phyloP scores from a whole-genome alignment of 2,888 invertebrate genomes.

The Heteropelma amictum region DNA sequence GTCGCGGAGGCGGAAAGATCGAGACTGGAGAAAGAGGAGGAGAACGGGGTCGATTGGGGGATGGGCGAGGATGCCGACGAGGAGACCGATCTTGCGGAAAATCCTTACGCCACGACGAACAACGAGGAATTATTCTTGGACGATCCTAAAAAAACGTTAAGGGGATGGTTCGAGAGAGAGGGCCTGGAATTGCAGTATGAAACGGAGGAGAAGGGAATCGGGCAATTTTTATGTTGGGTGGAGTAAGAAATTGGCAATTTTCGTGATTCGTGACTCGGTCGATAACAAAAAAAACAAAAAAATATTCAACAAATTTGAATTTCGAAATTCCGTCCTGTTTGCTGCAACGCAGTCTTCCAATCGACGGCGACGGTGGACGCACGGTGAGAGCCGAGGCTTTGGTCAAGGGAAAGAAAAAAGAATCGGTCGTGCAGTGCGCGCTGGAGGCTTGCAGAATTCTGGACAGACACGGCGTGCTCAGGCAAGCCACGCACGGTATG shows the following conservation, averaged over 20 bases:
- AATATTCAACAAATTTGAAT: too few relatives aligned
- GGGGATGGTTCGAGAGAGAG: conserved; percentile 97
- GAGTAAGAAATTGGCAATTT: conserved; percentile 75
- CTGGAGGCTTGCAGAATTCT: conserved; percentile 95
- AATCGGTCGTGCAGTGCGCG: conserved; percentile 95
- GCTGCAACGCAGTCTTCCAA: conserved; percentile 83
- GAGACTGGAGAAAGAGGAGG: conserved; percentile 80
- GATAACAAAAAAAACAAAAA: too few relatives aligned
- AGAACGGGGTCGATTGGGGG: conserved; percentile 94
- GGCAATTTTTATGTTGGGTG: conserved; percentile 90
- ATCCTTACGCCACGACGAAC: conserved; percentile 88
- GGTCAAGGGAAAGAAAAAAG: conserved; percentile 95
- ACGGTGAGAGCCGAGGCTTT: conserved; percentile 90
- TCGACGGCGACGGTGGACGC: conserved; percentile 88
- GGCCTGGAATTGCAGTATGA: conserved; percentile 91
- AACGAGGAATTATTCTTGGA: conserved; percentile 95
- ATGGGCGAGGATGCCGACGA: conserved; percentile 96
- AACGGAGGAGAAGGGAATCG: conserved; percentile 90
- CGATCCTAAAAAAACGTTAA: conserved; percentile 96
- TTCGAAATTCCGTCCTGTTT: too few relatives aligned
- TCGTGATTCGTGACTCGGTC: too few relatives aligned
- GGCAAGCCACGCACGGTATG: conserved; percentile 92
- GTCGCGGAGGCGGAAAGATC: conserved; percentile 79
- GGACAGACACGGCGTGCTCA: conserved; percentile 90
- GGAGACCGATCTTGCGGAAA: conserved; percentile 88